A percentile compares a stretch with the other conserved stretches of the same genome.
Evolutionary conservation across 2,113 vertebrate genomes (phyloP).

Genomic region (Equus przewalskii): DNA sequence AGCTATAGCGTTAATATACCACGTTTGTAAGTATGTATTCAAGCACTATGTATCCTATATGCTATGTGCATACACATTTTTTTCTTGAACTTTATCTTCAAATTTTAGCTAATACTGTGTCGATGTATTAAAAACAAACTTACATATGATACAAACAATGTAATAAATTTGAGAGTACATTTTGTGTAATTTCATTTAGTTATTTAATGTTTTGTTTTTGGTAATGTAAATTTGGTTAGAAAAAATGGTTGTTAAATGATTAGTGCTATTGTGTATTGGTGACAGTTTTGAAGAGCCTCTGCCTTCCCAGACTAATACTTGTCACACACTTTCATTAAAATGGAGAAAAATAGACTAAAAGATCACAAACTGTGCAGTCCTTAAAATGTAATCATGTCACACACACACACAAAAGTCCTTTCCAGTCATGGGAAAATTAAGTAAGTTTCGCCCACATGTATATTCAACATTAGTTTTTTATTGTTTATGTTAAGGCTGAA

Average conservation of each 20-base stretch:
- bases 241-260: slow-evolving; percentile 83
- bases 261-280: slow-evolving; percentile 84
- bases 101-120: slow-evolving; percentile 73
- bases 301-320: slow-evolving; percentile 82
- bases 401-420: not conserved
- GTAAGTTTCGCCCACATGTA: not conserved
- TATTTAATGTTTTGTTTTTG: slow-evolving; percentile 85
- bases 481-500: slow-evolving; percentile 17
- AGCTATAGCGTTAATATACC: slow-evolving; percentile 42
- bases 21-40: slow-evolving; percentile 42
- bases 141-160: slow-evolving; percentile 79
- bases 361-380: not conserved
- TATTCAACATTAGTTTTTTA: slow-evolving; percentile 12
- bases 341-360: not conserved
- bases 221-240: slow-evolving; percentile 83
- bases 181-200: slow-evolving; percentile 82
- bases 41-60: slow-evolving; percentile 25
- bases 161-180: slow-evolving; percentile 84
- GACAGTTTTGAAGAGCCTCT: slow-evolving; percentile 84
- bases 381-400: slow-evolving; percentile 11
- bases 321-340: slow-evolving; percentile 74
- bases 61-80: slow-evolving; percentile 19
- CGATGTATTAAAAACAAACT: slow-evolving; percentile 83
- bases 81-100: slow-evolving; percentile 32
- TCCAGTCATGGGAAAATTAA: not conserved